phyloP scores from a whole-genome alignment of 1,140 invertebrate genomes.

The Ostrea edulis region DNA sequence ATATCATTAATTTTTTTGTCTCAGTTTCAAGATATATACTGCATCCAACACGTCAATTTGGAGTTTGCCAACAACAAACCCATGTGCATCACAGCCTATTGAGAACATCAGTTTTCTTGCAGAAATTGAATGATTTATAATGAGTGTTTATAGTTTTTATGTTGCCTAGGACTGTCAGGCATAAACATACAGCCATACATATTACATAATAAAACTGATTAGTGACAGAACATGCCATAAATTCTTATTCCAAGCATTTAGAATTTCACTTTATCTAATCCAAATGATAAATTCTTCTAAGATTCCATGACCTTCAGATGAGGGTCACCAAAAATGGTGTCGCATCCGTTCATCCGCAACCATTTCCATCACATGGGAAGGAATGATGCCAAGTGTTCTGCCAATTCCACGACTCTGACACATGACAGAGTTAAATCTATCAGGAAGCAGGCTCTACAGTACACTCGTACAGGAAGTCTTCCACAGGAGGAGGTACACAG shows the following conservation, averaged over 20 bases:
- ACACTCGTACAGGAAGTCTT: slow-evolving; percentile 3
- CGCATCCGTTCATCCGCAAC: slow-evolving; percentile 29
- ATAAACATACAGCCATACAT: slow-evolving; percentile 25
- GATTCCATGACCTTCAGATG: slow-evolving; percentile 27
- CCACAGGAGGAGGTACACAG: neutral
- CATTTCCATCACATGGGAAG: slow-evolving; percentile 34
- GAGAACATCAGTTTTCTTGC: slow-evolving; percentile 28
- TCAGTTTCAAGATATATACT: neutral
- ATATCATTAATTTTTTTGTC: slow-evolving; percentile 28
- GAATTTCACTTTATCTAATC: slow-evolving; percentile 35
- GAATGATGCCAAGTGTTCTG: slow-evolving; percentile 8
- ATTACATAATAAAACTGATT: slow-evolving; percentile 33
- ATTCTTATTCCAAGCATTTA: slow-evolving; percentile 30
- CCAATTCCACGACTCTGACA: slow-evolving; percentile 19
- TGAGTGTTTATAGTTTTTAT: neutral
- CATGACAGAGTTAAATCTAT: slow-evolving; percentile 13
- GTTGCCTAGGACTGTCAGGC: slow-evolving; percentile 1
- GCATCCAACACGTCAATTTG: neutral
- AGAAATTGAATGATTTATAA: slow-evolving; percentile 34
- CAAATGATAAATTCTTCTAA: slow-evolving; percentile 38
- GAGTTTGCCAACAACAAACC: slow-evolving; percentile 23
- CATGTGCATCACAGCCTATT: neutral
- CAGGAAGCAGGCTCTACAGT: slow-evolving; percentile 7
- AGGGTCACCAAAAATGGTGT: slow-evolving; percentile 25
- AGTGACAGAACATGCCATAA: slow-evolving; percentile 32